Conservation (phyloP, 1,140 invertebrate species). For the Fopius arisanus region DNA sequence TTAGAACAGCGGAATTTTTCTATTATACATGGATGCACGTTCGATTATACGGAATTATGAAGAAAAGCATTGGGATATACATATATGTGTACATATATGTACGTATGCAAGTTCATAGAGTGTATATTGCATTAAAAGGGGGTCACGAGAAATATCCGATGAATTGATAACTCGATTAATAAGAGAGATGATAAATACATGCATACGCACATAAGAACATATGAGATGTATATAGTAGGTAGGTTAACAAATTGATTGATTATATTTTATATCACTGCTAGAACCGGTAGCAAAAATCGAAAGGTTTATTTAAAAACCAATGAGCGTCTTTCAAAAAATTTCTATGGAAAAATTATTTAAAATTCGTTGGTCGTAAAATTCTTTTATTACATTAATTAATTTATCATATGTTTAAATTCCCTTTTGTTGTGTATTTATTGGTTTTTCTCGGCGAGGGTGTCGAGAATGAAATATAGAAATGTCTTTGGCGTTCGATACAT, state of each 20-base stretch:
- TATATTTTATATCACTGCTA: slow-evolving; percentile 60
- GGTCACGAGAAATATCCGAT: not conserved
- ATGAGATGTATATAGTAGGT: slow-evolving; percentile 62
- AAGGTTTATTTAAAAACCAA: slow-evolving; percentile 34
- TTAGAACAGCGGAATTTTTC: slow-evolving; percentile 45
- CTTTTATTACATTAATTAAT: not conserved
- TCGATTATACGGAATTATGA: slow-evolving; percentile 41
- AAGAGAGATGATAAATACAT: slow-evolving; percentile 41
- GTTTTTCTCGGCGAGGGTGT: not conserved
- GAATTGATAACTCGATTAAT: not conserved
- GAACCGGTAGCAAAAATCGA: slow-evolving; percentile 53
- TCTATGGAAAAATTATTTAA: slow-evolving; percentile 12
- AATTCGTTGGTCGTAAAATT: slow-evolving; percentile 11
- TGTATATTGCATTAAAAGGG: slow-evolving; percentile 29
- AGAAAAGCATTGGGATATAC: slow-evolving; percentile 41
- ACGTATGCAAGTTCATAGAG: slow-evolving; percentile 46
- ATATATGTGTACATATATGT: slow-evolving; percentile 45
- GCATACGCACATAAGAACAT: slow-evolving; percentile 60
- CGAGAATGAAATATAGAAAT: not conserved
- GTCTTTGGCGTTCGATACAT: not conserved
- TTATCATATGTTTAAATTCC: not conserved
- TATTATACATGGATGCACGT: slow-evolving; percentile 49
- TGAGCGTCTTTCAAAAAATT: slow-evolving; percentile 4
- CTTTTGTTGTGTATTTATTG: not conserved
- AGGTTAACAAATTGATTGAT: slow-evolving; percentile 65